phyloP scores from a whole-genome alignment of 2,888 invertebrate species.

The Plusia festucae region DNA sequence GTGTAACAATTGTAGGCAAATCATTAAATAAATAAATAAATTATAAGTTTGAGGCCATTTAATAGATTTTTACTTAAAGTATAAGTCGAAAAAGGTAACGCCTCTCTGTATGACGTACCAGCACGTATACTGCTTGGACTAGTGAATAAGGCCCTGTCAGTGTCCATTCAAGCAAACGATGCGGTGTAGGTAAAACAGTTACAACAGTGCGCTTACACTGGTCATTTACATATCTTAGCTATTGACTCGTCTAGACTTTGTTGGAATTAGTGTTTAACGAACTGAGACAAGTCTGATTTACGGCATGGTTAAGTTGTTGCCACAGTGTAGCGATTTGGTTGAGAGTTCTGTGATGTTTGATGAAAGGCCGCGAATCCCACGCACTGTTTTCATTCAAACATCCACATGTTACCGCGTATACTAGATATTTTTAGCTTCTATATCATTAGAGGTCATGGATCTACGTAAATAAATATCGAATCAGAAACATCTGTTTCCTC shows the following conservation, averaged over 20 bases:
- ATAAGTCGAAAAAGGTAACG: too few relatives aligned
- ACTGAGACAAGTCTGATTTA: constrained; percentile 69
- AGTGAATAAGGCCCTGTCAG: too few relatives aligned
- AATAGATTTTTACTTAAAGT: too few relatives aligned
- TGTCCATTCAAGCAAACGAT: constrained; percentile 39
- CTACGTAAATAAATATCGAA: constrained; percentile 4
- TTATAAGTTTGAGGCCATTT: too few relatives aligned
- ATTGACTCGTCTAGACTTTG: constrained; percentile 81
- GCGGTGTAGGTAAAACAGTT: constrained; percentile 60
- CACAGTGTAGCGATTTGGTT: constrained; percentile 44
- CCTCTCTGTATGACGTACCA: too few relatives aligned
- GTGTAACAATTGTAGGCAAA: too few relatives aligned
- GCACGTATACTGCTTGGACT: too few relatives aligned
- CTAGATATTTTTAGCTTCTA: neutral
- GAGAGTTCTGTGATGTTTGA: constrained; percentile 29
- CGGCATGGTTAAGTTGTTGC: constrained; percentile 59
- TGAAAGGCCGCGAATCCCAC: constrained; percentile 8
- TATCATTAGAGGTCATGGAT: constrained; percentile 1
- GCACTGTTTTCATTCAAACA: constrained; percentile 15
- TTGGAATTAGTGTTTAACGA: constrained; percentile 74
- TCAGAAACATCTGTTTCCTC: constrained; percentile 1
- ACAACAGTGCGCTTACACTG: constrained; percentile 66
- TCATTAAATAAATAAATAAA: too few relatives aligned
- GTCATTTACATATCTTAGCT: constrained; percentile 77
- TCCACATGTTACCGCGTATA: constrained; percentile 2